Base-by-base conservation (phyloP, 1,140 invertebrate genomes). In the Danaus plexippus region DNA sequence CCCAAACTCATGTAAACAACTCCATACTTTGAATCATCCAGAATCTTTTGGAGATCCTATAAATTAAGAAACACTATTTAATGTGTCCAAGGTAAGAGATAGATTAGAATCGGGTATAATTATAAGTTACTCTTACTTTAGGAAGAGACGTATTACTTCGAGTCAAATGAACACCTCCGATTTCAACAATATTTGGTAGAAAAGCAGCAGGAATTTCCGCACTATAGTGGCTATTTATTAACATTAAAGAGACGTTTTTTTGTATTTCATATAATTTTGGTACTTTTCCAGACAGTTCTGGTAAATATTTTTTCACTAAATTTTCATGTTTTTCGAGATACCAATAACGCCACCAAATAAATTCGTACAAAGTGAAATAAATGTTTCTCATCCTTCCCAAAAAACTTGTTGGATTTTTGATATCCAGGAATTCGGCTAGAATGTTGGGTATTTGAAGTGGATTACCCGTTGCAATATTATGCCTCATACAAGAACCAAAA, bases 1-100 rank as follows among this genome's bases (percentile, higher is more conserved):
- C 91, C 91, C 32, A 92, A 82, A 54, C 86, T 91, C 43, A 93
- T 89, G 50, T 90, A 91, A 11, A 93, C 77, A 0, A 89, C 88
- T 5, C 91, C 91, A 45, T 90, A 64, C 12, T 70, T 74, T 2
- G 90, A 84, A 45, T 85, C 78, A 56, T 91, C 88, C 18, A 92
- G 75, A 61, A 91, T 87, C 43, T 86, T 72, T 68, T 90, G 73
- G 9, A 91, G 60, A 66, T 90, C 88, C 89, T 91, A 18, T 57
- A 66, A 67, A 40, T 56, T 57, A 51, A 57, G 11, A 15, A 9
- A 40, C 6, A 18, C 7, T 48, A 48, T 48, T 7, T 8, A 48
- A 18, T 49, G 5, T 18, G 5, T 22, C 18, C 2, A 48, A 44
- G 22, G n/a, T 41, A 5, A 41, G 5, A 11, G 45, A 9, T 7